Base-by-base conservation (phyloP, 2,113 vertebrate genomes). In the Fukomys damarensis region DNA sequence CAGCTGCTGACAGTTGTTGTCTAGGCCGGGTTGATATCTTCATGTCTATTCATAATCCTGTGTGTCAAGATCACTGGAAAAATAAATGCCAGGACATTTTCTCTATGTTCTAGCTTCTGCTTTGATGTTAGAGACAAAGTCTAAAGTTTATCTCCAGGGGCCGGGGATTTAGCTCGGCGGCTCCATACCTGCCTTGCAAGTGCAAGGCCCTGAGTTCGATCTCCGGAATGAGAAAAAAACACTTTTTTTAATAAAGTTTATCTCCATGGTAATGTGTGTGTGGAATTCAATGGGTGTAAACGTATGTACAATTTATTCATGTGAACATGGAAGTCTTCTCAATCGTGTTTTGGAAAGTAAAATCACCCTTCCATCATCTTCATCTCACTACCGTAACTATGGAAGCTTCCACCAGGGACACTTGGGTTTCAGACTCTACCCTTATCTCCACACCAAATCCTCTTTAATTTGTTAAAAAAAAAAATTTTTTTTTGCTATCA, bases 1-100 rank as follows among this genome's bases (percentile, higher is more conserved):
- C 83, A 89, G 54, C 46, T 24, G 32, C 89, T 90, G 92, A 92
- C 86, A 84, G 93, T 10, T 68, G 38, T 56, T 87, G 80, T 87
- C 92, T 92, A 79, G 30, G 90, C 76, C 30, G 35, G 87, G 59
- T 96, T 46, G 10, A 95, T 93, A 94, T 84, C 96, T 97, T 81
- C 94, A 91, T 63, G 41, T 96, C 63, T 63, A 56, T n/a, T 88
- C 52, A 95, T 96, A 96, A 95, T 92, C 89, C 92, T 89, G 43
- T 63, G 38, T 95, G 92, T 97, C 96, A 97, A 90, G 89, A 95
- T 90, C 93, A 95, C 68, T 82, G 81, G 43, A 96, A 94, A 91
- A 96, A 92, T 87, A 97, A 95, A 96, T 65, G 54, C 49, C 81
- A 87, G 76, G 77, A 17, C 24, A 86, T 93, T 93, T 74, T 70